Base-by-base conservation (phyloP, 2,888 invertebrate species). In the Eupsilia transversa region DNA sequence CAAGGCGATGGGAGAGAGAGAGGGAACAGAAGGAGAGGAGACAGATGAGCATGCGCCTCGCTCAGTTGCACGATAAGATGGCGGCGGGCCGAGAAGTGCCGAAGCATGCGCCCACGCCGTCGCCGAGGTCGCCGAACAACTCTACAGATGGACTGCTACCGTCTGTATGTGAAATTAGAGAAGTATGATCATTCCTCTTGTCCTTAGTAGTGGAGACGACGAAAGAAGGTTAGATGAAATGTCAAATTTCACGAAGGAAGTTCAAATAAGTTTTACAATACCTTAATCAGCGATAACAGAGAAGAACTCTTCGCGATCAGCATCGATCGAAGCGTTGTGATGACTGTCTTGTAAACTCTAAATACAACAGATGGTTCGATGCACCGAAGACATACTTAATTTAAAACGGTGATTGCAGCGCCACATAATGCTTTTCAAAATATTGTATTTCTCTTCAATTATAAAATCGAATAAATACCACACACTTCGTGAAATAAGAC, bases 141-240 rank as follows among this genome's bases (percentile, higher is more conserved):
- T 98, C 98, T 69, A 98, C 98, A 80, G 98, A 98, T 94, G 98
- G 98, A 94, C 97, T 98, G 91, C 96, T 98, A 91, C 98, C 98
- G 79, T 97, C 98, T 87, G 97, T 98, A 89, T 97, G 98, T 94
- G 98, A 98, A 95, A 97, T 97, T 90, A 97, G 97, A 96, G 98
- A 98, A 97, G 97, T 97, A 95, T 88, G 94, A 90, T 92, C 90
- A 91, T 90, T 88, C 89, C 88, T 90, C 91, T 89, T 89, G 73
- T 86, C 86, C 89, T 87, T 87, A 85, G 84, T 90, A 89, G 85
- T 85, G 75, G 83, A 85, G 76, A 72, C 43, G 33, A 64, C 63
- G 56, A 41, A 49, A 61, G 52, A 70, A 83, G 79, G 72, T 85
- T 79, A 77, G 75, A 79, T 60, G n/a, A 46, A 33, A 49, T 60